These are phyloP conservation scores for Stenchaetothrips biformis DNA, from an alignment of 2,888 invertebrate species.

Conservation along the genomic window DNA sequence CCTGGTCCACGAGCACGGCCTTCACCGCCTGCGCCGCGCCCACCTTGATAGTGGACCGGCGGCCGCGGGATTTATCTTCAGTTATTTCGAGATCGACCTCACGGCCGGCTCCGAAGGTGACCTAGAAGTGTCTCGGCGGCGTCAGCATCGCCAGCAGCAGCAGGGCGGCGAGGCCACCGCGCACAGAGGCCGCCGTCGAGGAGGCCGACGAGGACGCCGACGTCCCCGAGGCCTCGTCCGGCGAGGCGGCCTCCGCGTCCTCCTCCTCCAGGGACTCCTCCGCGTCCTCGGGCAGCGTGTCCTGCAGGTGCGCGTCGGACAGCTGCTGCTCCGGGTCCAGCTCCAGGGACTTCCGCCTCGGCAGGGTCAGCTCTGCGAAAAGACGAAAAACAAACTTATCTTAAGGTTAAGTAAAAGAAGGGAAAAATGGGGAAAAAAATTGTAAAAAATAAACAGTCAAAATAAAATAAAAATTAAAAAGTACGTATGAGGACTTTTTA, in stretches of 20 bases:
- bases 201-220: not conserved
- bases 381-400: conserved; percentile 27
- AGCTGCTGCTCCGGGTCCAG: conserved; percentile 36
- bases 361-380: conserved; percentile 39
- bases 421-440: not conserved
- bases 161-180: not conserved
- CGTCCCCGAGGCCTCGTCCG: not conserved
- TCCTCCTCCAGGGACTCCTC: conserved; percentile 25
- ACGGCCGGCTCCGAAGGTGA: not conserved
- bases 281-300: conserved; percentile 38
- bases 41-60: no score
- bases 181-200: not conserved
- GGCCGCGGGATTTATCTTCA: not conserved
- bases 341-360: conserved; percentile 36
- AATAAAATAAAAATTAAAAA: not conserved
- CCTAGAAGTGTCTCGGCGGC: not conserved
- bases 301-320: conserved; percentile 38
- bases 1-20: no score
- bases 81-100: not conserved
- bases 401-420: conserved; percentile 25
- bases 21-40: no score
- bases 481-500: no score
- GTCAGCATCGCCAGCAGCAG: not conserved
- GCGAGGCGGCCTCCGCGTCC: not conserved
- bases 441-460: not conserved